Evolutionary conservation across 1,140 invertebrate species (phyloP).

Genomic region (Papilio helenus): DNA sequence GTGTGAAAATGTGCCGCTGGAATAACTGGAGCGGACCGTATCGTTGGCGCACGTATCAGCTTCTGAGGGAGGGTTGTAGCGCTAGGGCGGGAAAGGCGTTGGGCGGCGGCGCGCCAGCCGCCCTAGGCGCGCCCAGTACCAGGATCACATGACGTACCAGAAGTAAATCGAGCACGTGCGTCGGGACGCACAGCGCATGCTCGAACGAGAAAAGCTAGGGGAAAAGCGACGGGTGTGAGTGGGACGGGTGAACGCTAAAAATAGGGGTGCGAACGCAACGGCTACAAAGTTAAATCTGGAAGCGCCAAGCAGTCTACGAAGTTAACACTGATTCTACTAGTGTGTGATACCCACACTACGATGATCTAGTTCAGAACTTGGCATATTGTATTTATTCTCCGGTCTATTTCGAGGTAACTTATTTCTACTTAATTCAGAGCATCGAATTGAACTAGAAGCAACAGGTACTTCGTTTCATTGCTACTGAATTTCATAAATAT

Average conservation of each 20-base stretch:
- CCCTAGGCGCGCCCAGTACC: slow-evolving; percentile 79
- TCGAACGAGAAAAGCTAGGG: slow-evolving; percentile 63
- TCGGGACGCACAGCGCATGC: slow-evolving; percentile 71
- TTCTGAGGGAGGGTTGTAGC: slow-evolving; percentile 70
- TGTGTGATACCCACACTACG: slow-evolving; percentile 45
- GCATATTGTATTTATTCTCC: slow-evolving; percentile 29
- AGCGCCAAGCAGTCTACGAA: slow-evolving; percentile 79
- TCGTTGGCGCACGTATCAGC: slow-evolving; percentile 68
- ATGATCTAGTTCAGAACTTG: slow-evolving; percentile 41
- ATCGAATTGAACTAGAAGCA: not conserved
- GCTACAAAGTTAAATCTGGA: slow-evolving; percentile 68
- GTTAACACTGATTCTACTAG: slow-evolving; percentile 52
- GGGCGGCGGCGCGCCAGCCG: slow-evolving; percentile 78
- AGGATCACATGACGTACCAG: slow-evolving; percentile 60
- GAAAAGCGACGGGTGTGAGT: slow-evolving; percentile 60
- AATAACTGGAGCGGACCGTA: slow-evolving; percentile 64
- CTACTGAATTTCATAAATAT: not conserved
- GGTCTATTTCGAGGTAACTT: slow-evolving; percentile 31
- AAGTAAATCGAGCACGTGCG: slow-evolving; percentile 68
- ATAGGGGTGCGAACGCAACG: slow-evolving; percentile 66
- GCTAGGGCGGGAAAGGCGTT: slow-evolving; percentile 66
- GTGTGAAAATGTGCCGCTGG: slow-evolving; percentile 56
- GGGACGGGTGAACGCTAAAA: slow-evolving; percentile 62
- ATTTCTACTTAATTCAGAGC: slow-evolving; percentile 18
- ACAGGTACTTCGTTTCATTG: slow-evolving; percentile 16